These are phyloP conservation scores for Amniataba percoides DNA, from an alignment of 2,797 vertebrate species.

Conservation along the genomic window DNA sequence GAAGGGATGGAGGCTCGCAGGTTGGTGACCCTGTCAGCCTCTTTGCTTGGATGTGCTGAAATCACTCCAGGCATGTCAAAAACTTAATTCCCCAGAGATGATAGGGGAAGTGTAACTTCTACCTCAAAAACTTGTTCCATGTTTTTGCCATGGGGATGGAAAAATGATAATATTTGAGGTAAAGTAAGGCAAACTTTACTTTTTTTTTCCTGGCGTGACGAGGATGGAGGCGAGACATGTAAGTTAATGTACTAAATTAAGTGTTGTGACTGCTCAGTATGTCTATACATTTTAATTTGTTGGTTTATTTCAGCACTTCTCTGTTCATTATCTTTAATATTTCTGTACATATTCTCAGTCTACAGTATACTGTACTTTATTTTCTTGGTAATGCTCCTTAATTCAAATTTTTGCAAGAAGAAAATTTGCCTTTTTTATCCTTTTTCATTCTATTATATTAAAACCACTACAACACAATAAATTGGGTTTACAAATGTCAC, in stretches of 20 bases:
- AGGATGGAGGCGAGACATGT: constrained; percentile 23
- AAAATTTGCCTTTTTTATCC: too few relatives aligned
- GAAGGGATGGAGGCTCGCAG: constrained; percentile 33
- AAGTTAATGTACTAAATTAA: constrained; percentile 22
- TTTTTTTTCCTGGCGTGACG: constrained; percentile 2
- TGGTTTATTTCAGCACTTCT: constrained; percentile 4
- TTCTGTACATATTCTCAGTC: neutral
- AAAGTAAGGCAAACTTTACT: constrained; percentile 28
- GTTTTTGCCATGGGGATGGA: constrained; percentile 44
- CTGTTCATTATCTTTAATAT: neutral
- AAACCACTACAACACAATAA: neutral
- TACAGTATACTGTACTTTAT: neutral
- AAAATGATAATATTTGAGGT: constrained; percentile 33
- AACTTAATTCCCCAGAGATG: constrained; percentile 60
- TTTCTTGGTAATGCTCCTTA: neutral
- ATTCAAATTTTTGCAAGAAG: neutral
- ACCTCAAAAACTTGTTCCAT: constrained; percentile 43
- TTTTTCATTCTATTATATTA: neutral
- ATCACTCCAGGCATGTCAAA: constrained; percentile 61
- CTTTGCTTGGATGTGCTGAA: constrained; percentile 57
- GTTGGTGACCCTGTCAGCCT: constrained; percentile 58
- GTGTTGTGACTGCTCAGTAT: neutral
- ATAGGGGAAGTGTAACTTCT: constrained; percentile 48
- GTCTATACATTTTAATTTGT: constrained; percentile 1
- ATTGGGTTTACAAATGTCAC: neutral